Evolutionary conservation across 2,797 vertebrate genomes (phyloP), one percentile per base, ranked within the genome.

Genomic region (Lagodon rhomboides): DNA sequence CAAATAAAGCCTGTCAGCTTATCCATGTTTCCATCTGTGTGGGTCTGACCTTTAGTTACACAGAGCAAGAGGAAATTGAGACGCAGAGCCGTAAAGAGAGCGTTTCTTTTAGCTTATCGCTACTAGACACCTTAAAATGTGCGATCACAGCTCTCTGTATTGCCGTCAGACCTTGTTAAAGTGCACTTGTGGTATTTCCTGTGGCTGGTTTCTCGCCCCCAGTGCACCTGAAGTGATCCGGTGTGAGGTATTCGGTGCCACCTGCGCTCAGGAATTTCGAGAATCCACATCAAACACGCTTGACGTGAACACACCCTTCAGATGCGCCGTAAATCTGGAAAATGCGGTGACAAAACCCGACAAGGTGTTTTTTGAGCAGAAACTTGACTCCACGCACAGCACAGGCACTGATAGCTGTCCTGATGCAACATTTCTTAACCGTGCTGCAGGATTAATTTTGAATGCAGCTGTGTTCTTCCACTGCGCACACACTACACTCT

Each of bases 21-120:
- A 88, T 79, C 81, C 75, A 16, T 34, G n/a, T 73, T 77, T 85
- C 83, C 82, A 75, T 83, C 88, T 89, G 83, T 73, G 38, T 64
- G 56, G 68, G 60, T 67, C 5, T 61, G 43, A 80, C 83, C 74
- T 86, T 88, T 73, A 58, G 60, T 54, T 69, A 13, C 60, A 15
- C 38, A 79, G 56, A 55, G 34, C 25, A 79, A 70, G 78, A 77
- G 55, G 51, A 79, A 50, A 78, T 47, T 68, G 70, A 85, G 68
- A 51, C 73, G 16, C n/a, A 20, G 60, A 43, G 43, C 55, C n/a
- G 44, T n/a, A 16, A 25, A 60, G 59, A 46, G 43, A 27, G 41
- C 13, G 13, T 54, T 56, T 75, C 59, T 43, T 65, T 43, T 38
- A 38, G 8, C 10, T 38, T 11, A 22, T 43, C 58, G 23, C 67